phyloP scores from a whole-genome alignment of 1,140 invertebrate genomes.

The Drosophila busckii region DNA sequence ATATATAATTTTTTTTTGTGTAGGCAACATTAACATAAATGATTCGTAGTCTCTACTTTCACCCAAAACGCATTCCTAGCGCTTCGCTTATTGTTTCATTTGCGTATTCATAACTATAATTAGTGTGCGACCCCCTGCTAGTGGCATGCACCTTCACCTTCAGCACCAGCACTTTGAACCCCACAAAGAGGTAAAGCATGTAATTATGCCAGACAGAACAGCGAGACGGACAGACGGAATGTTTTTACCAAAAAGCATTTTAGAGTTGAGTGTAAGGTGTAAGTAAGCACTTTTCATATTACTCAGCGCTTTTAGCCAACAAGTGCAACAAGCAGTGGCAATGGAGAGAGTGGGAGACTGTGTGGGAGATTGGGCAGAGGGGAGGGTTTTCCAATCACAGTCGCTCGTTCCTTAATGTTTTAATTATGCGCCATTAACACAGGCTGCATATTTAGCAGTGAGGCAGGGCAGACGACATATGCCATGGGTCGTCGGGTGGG shows the following conservation, averaged over 20 bases:
- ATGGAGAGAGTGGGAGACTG: neutral
- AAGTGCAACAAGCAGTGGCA: neutral
- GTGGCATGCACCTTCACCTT: slow-evolving; percentile 17
- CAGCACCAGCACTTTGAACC: slow-evolving; percentile 24
- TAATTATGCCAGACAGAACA: slow-evolving; percentile 32
- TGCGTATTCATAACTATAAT: slow-evolving; percentile 32
- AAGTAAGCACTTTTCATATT: slow-evolving; percentile 58
- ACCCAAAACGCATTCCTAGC: slow-evolving; percentile 28
- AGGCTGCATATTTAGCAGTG: slow-evolving; percentile 64
- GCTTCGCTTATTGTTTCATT: neutral
- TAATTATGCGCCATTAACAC: slow-evolving; percentile 72
- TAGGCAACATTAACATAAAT: slow-evolving; percentile 11
- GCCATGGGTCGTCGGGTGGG: slow-evolving; percentile 17
- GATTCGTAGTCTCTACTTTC: slow-evolving; percentile 36
- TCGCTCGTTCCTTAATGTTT: slow-evolving; percentile 68
- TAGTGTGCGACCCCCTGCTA: slow-evolving; percentile 36
- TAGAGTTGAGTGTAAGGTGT: slow-evolving; percentile 44
- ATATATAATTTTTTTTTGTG: too few relatives aligned
- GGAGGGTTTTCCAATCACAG: slow-evolving; percentile 61
- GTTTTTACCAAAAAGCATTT: slow-evolving; percentile 21
- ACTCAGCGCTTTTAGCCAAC: slow-evolving; percentile 52
- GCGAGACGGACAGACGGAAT: slow-evolving; percentile 3
- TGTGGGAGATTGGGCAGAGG: slow-evolving; percentile 9
- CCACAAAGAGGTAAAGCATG: slow-evolving; percentile 27
- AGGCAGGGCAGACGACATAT: slow-evolving; percentile 49